Evolutionary conservation across 1,140 invertebrate species (phyloP).

Genomic region (Gryon sp.): DNA sequence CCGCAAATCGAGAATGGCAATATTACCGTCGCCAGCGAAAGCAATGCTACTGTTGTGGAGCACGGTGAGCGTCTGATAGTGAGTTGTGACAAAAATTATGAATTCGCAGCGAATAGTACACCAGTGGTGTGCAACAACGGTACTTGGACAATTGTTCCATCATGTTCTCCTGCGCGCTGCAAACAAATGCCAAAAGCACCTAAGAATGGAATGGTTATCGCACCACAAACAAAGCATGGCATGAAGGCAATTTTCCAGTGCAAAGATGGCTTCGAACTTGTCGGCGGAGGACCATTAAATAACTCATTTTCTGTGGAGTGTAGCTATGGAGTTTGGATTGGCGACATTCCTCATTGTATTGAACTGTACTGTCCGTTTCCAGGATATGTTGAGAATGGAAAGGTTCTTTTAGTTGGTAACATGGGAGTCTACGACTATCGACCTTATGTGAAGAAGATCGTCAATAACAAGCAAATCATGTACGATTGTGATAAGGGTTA

Average conservation of each 20-base stretch:
- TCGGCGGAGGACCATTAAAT: constrained; percentile 81
- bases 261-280: constrained; percentile 92
- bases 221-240: constrained; percentile 96
- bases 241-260: constrained; percentile 95
- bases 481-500: constrained; percentile 97
- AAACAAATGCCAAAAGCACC: constrained; percentile 92
- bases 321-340: constrained; percentile 95
- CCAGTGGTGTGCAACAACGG: constrained; percentile 95
- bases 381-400: constrained; percentile 93
- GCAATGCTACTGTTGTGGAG: constrained; percentile 84
- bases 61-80: constrained; percentile 93
- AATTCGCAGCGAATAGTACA: constrained; percentile 87
- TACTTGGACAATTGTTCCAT: constrained; percentile 96
- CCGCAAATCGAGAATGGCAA: constrained; percentile 92
- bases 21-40: constrained; percentile 81
- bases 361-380: constrained; percentile 97
- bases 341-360: constrained; percentile 89
- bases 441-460: constrained; percentile 94
- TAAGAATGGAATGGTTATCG: constrained; percentile 95
- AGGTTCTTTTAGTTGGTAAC: constrained; percentile 95
- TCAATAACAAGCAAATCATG: constrained; percentile 97
- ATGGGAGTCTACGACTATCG: constrained; percentile 98
- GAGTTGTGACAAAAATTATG: constrained; percentile 92
- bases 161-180: constrained; percentile 93
- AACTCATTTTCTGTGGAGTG: constrained; percentile 86